Evolutionary conservation across 2,888 invertebrate genomes (phyloP), one percentile per base, ranked within the genome.

Genomic region (Chalcis sispes): DNA sequence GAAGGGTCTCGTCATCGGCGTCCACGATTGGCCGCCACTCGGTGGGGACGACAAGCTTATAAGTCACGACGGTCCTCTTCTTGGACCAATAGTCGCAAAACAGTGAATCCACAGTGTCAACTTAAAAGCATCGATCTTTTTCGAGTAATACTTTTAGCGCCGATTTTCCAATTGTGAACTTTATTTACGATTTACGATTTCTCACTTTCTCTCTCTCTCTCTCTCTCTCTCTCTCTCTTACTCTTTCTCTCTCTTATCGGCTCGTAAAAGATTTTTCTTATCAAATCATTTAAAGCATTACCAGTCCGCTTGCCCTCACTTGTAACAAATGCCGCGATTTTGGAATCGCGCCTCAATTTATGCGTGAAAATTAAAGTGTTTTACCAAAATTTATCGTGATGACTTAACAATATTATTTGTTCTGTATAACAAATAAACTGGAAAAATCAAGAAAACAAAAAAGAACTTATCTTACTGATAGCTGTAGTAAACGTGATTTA

Each of bases 21-120:
- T 82, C 80, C 61, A 77, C 75, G 81, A 84, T 83, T 81, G 81
- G 81, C 77, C 77, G 81, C 73, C 80, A 81, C 67, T 59, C 83
- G 84, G 88, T 86, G 88, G 88, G 88, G 88, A 84, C 81, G 77
- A 78, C 81, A 81, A 83, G 88, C 84, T 88, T 89, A 89, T 89
- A 88, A 89, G 86, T 85, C 83, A 84, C 85, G 80, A 80, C 83
- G 81, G 79, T 83, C 82, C 81, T 81, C 82, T 81, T 83, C 80
- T 82, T 83, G 82, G 82, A 81, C 85, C 85, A 87, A 88, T 87
- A 87, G 85, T 87, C 84, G 85, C 84, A 83, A 88, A 87, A 87
- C 85, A 83, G 84, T 86, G 85, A 85, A 82, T 84, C 82, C 80
- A 83, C 75, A 80, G 80, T 81, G 72, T 50, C 64, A 69, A 66